Base-by-base conservation (phyloP, 2,888 invertebrate species). In the Pseudeuparius sepicola region DNA sequence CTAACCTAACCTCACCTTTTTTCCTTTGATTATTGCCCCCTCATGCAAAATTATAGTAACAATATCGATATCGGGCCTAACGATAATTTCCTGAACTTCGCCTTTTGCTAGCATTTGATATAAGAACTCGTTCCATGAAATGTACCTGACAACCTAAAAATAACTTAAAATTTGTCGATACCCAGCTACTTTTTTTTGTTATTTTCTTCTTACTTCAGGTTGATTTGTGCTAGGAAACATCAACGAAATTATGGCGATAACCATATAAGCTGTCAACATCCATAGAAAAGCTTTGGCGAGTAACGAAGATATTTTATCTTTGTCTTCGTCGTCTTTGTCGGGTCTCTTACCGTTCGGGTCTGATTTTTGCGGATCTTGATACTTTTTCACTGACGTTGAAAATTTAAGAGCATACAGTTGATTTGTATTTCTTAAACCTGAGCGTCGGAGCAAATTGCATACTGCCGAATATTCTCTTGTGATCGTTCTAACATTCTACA, bases 51-150 rank as follows among this genome's bases (percentile, higher is more conserved):
- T 74, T 34, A 93, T 85, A 2, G 85, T 84, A 4, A 87, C 88
- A 49, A 85, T 75, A 55, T 88, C 86, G 50, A 80, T 66, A 54
- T 88, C 88, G 0, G 90, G 90, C 24, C 83, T 66, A 1, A 93
- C 79, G 42, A 87, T 75, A 6, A 90, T 65, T 61, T 88, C 83
- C 50, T 87, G 82, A 0, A 94, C 94, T 67, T 96, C 94, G 9
- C 96, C 96, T 56, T 86, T 88, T 0, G 86, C 79, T 34, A 97
- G 63, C 86, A 97, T 88, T 41, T 90, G 83, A 61, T 93, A 82
- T 1, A 92, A 76, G 66, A 97, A 97, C 64, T 96, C 94, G 63
- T 92, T 90, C 96, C 96, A 97, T 0, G 90, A 87, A 2, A 92
- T 82, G 57, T 83, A 86, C 16, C 82, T 67, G n/a, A 76, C 67